Evolutionary conservation across 2,888 invertebrate species (phyloP), one percentile per base, ranked within the genome.

Genomic region (Andricus quercusramuli): DNA sequence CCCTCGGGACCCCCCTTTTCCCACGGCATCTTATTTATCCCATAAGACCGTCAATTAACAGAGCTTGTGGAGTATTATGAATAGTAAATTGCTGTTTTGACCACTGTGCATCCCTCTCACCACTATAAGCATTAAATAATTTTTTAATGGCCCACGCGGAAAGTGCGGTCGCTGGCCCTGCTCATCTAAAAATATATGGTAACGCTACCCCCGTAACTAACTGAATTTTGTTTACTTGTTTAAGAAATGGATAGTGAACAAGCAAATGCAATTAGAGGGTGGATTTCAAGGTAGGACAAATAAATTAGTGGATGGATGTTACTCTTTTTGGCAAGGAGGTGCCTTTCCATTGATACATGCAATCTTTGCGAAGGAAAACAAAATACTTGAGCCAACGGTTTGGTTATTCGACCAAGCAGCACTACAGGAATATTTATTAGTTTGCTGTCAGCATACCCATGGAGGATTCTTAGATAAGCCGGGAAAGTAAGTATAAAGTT

Each of bases 321-420:
- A 99, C 92, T 99, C 99, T 0, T 99, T 99, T 94, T 99, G 99
- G 99, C 98, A 98, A 93, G 99, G 98, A 44, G 99, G 97, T 77
- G 95, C 96, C 67, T 97, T 99, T 91, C 97, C 98, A 29, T 95
- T 99, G 67, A 94, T 99, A 66, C 97, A 98, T 92, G 95, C 95
- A 81, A 94, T 97, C 84, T 86, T 83, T 11, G 86, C 89, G 81
- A 82, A 85, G 66, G 77, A 82, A 41, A 84, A 84, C n/a, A 81
- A 78, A 66, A 74, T 78, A 22, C 56, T 80, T 32, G 59, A 79
- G 25, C 91, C 94, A 89, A 90, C 95, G 91, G 90, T 93, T 88
- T 96, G 95, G 95, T 94, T 99, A 81, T 98, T 98, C 90, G 95
- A 98, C 92, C 96, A 96, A 92, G 95, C 95, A 87, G 97, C 98